These are phyloP conservation scores for Pogonus chalceus DNA, from an alignment of 1,140 invertebrate species.

Conservation along the genomic window DNA sequence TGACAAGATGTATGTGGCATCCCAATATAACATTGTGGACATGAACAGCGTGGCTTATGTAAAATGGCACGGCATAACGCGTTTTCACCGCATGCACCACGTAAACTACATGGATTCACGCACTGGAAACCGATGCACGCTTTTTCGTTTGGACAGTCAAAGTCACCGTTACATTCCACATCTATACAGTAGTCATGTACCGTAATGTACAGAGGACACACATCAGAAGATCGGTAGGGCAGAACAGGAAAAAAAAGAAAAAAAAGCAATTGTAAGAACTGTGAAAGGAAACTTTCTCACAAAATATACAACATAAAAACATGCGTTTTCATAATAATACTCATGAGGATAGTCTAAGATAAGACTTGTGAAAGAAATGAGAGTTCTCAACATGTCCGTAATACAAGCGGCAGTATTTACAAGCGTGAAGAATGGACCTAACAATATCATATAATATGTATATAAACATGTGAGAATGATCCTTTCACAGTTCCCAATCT, in stretches of 20 bases:
- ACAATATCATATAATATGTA: conserved; percentile 40
- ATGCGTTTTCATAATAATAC: conserved; percentile 32
- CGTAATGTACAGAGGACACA: conserved; percentile 12
- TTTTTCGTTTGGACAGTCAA: conserved; percentile 82
- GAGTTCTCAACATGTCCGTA: conserved; percentile 31
- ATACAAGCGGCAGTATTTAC: conserved; percentile 52
- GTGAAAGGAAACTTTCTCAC: conserved; percentile 67
- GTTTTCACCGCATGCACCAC: conserved; percentile 79
- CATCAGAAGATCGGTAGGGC: conserved; percentile 31
- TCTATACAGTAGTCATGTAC: conserved; percentile 47
- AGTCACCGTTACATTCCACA: conserved; percentile 80
- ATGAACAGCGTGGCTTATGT: conserved; percentile 75
- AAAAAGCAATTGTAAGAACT: conserved; percentile 61
- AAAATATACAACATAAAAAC: conserved; percentile 39
- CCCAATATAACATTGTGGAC: conserved; percentile 77
- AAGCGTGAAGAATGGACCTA: conserved; percentile 34
- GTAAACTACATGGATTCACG: conserved; percentile 78
- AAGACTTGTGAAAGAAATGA: conserved; percentile 30
- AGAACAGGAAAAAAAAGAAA: conserved; percentile 55
- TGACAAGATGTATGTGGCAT: conserved; percentile 65
- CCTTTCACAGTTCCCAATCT: conserved; percentile 52
- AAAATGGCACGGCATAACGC: conserved; percentile 74
- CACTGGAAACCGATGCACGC: conserved; percentile 80
- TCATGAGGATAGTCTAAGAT: conserved; percentile 44
- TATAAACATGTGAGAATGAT: conserved; percentile 48